Conservation (phyloP, 2,888 invertebrate genomes). For the Acanthosoma haemorrhoidale region DNA sequence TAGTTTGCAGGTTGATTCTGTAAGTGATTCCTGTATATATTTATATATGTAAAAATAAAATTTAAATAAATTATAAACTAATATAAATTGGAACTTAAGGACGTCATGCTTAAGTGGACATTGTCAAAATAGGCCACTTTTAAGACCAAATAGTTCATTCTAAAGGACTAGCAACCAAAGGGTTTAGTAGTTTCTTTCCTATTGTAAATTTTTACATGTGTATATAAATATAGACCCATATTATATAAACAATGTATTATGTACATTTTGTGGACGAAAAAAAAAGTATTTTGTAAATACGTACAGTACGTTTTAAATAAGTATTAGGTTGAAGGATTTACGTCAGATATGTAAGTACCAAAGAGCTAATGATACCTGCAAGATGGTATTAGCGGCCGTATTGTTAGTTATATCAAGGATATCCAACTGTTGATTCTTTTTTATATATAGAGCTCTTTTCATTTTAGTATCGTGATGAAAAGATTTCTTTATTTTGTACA, state of each 20-base stretch:
- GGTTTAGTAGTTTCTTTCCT: constrained; percentile 25
- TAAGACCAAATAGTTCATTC: constrained; percentile 28
- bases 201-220: constrained; percentile 24
- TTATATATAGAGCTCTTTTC: constrained; percentile 17
- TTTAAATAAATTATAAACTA: constrained; percentile 14
- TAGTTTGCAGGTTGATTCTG: constrained; percentile 5
- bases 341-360: constrained; percentile 17
- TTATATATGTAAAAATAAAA: constrained; percentile 19
- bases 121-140: not conserved
- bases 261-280: constrained; percentile 25
- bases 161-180: constrained; percentile 26
- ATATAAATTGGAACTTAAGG: constrained; percentile 29
- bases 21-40: constrained; percentile 18
- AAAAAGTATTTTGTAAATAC: constrained; percentile 25
- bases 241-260: not conserved
- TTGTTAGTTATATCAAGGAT: constrained; percentile 19
- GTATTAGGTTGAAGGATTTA: constrained; percentile 20
- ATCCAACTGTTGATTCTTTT: constrained; percentile 23
- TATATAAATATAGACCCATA: not conserved
- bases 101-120: constrained; percentile 23
- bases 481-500: constrained; percentile 20
- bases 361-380: constrained; percentile 16
- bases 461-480: constrained; percentile 21
- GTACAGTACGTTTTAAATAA: not conserved
- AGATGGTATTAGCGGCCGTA: constrained; percentile 18